Percentiles rank a stretch among this genome's conserved stretches.
These are phyloP conservation scores for Cataglyphis rosenhaueri DNA, from an alignment of 2,888 invertebrate genomes.

Conservation along the genomic window DNA sequence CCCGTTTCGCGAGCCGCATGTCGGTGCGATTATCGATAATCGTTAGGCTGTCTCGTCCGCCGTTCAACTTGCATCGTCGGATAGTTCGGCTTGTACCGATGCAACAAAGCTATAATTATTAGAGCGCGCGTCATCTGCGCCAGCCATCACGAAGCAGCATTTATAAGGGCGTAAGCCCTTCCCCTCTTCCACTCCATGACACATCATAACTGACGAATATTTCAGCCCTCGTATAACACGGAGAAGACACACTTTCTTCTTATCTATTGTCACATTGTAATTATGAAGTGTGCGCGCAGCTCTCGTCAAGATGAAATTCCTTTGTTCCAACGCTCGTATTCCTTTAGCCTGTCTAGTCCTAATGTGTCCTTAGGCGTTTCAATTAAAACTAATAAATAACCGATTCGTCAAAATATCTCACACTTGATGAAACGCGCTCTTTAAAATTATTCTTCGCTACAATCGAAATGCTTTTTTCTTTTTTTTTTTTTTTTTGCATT, in stretches of 20 bases:
- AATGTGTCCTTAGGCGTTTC: slow-evolving; percentile 1
- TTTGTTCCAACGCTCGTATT: slow-evolving; percentile 64
- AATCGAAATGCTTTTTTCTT: neutral
- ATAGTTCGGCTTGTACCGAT: slow-evolving; percentile 71
- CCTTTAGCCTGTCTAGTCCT: neutral
- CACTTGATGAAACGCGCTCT: neutral
- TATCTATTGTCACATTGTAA: slow-evolving; percentile 51
- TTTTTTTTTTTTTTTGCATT: neutral
- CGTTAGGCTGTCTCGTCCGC: slow-evolving; percentile 54
- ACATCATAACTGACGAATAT: slow-evolving; percentile 39
- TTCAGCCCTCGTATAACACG: slow-evolving; percentile 24
- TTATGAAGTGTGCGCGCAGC: slow-evolving; percentile 63
- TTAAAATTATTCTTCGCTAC: neutral
- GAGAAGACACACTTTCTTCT: slow-evolving; percentile 53
- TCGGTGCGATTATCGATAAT: slow-evolving; percentile 54
- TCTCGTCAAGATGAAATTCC: slow-evolving; percentile 78
- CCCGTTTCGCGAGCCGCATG: slow-evolving; percentile 50
- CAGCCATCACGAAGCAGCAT: slow-evolving; percentile 77
- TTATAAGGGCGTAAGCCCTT: slow-evolving; percentile 75
- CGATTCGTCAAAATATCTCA: neutral
- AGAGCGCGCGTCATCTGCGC: slow-evolving; percentile 83
- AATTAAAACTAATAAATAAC: slow-evolving; percentile 6
- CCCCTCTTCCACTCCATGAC: slow-evolving; percentile 7
- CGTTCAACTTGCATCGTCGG: slow-evolving; percentile 79
- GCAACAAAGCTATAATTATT: slow-evolving; percentile 84